Base-by-base conservation (phyloP, 1,140 invertebrate genomes). In the Hylyphantes graminicola region DNA sequence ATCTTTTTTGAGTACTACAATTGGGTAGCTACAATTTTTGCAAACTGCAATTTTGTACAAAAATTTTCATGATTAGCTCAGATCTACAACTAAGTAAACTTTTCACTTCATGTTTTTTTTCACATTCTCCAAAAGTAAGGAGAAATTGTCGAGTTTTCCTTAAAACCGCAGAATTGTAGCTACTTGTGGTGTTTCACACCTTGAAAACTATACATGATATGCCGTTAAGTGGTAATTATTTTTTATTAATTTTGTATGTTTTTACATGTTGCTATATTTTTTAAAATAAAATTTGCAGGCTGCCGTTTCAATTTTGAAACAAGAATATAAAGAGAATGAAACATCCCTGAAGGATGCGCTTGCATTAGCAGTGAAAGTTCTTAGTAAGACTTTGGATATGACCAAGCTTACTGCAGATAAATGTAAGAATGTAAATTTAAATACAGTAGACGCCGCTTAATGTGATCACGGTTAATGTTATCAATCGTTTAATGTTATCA, bases 331-430 rank as follows among this genome's bases (percentile, higher is more conserved):
- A 90, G 96, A 98, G 90, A 95, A 94, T 85, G 94, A 96, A 89
- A 97, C 94, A 77, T 95, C 93, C 54, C 89, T 96, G 53, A 91
- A 93, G 70, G 95, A 97, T 90, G 97, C 97, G 7, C 93, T 98
- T 89, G 93, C 94, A 78, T 91, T 99, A 76, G 95, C 97, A 17
- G 93, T 99, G 68, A 99, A 99, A 92, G 97, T 99, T 72, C 92
- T 99, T 59, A 96, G 94, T 87, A 99, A 99, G 92, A 99, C 98
- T 48, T 91, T 99, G 87, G 98, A 99, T 89, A 98, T 97, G 92
- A 98, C 96, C n/a, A 99, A 99, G 90, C 90, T 99, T 50, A 97
- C 96, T 67, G 93, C 96, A 53, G 97, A 99, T 86, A 99, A 98
- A 93, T 93, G 80, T 74, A 74, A 74, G 80, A 17, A 12, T 51